Evolutionary conservation across 1,140 invertebrate species (phyloP).

Genomic region (Trichogramma pretiosum): DNA sequence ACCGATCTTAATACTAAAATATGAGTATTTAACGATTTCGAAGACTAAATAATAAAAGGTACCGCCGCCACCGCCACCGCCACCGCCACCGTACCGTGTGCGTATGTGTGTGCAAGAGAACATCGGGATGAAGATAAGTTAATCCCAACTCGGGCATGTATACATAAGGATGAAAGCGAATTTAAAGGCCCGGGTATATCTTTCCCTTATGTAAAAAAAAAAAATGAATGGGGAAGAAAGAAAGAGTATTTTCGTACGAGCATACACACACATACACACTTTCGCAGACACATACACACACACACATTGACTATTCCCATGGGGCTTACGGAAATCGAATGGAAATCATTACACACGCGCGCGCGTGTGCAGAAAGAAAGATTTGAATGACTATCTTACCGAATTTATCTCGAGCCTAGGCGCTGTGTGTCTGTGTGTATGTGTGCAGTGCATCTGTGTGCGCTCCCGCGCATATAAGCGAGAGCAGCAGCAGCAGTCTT

Average conservation of each 20-base stretch:
- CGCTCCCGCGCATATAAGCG: background rate
- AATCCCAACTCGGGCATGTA: constrained; percentile 41
- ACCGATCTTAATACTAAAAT: constrained; percentile 42
- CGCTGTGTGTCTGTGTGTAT: constrained; percentile 16
- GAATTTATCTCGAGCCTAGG: constrained; percentile 35
- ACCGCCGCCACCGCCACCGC: too few species aligned
- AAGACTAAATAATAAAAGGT: constrained; percentile 47
- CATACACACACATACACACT: too few species aligned
- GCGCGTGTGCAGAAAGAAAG: too few species aligned
- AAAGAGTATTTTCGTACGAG: too few species aligned
- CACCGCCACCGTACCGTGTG: too few species aligned
- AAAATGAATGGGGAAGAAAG: background rate
- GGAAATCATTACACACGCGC: constrained; percentile 47
- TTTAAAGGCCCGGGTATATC: too few species aligned
- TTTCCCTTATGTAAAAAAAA: too few species aligned
- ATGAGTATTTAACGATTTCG: constrained; percentile 45
- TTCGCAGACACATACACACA: too few species aligned
- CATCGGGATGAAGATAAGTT: too few species aligned
- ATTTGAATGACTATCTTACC: constrained; percentile 46
- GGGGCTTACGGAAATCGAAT: constrained; percentile 43
- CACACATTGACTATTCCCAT: too few species aligned
- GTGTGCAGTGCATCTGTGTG: background rate
- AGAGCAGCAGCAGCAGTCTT: background rate
- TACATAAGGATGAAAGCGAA: constrained; percentile 11
- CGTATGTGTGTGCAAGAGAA: too few species aligned